phyloP scores from a whole-genome alignment of 2,888 invertebrate species.

The Antheraea yamamai region DNA sequence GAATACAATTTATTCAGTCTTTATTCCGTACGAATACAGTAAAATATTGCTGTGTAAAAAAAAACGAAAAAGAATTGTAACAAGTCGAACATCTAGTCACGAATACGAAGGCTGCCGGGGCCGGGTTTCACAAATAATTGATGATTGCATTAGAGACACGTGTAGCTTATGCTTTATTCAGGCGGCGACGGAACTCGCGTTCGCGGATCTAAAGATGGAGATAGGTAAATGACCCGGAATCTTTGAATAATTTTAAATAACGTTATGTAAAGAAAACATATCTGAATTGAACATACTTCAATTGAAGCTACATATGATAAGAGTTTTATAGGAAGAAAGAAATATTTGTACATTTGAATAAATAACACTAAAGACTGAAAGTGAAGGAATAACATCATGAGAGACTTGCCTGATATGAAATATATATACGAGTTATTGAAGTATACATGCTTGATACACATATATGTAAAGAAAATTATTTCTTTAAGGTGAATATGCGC shows the following conservation, averaged over 20 bases:
- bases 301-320: background rate
- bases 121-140: slow-evolving; percentile 64
- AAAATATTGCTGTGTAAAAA: background rate
- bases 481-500: too few relatives aligned
- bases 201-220: slow-evolving; percentile 28
- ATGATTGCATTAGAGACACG: slow-evolving; percentile 79
- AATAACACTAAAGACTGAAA: too few relatives aligned
- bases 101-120: slow-evolving; percentile 37
- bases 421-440: too few relatives aligned
- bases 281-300: background rate
- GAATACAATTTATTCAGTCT: background rate
- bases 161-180: slow-evolving; percentile 75
- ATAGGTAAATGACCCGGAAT: slow-evolving; percentile 41
- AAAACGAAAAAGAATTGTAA: background rate
- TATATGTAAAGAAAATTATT: too few relatives aligned
- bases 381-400: too few relatives aligned
- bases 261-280: background rate
- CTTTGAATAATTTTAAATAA: slow-evolving; percentile 43
- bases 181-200: slow-evolving; percentile 35
- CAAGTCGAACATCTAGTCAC: slow-evolving; percentile 32
- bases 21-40: background rate
- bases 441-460: too few relatives aligned
- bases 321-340: too few relatives aligned
- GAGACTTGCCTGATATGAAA: too few relatives aligned
- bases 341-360: too few relatives aligned